These are phyloP conservation scores for Aquatica leii DNA, from an alignment of 2,888 invertebrate species.

Conservation along the genomic window DNA sequence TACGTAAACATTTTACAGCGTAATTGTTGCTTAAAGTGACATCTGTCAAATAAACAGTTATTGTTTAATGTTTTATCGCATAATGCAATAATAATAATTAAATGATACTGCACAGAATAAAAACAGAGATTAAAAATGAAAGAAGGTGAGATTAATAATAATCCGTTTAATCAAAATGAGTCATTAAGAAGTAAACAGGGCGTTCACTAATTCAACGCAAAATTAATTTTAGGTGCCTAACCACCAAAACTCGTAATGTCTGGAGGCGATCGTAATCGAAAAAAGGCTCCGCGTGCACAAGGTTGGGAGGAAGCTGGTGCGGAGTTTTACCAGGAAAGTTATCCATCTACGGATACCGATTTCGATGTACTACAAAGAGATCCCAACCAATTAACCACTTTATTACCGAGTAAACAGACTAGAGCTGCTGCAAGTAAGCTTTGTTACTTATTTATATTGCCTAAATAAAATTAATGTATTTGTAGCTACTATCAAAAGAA, in stretches of 20 bases:
- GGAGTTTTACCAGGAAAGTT: slow-evolving; percentile 86
- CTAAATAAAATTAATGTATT: neutral
- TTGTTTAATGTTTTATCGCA: neutral
- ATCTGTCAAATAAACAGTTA: slow-evolving; percentile 8
- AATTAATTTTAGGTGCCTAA: neutral
- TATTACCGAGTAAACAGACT: slow-evolving; percentile 83
- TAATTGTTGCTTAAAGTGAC: slow-evolving; percentile 5
- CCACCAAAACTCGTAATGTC: slow-evolving; percentile 60
- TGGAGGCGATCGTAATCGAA: slow-evolving; percentile 67
- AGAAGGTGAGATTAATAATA: neutral
- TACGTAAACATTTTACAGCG: neutral
- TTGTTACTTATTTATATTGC: slow-evolving; percentile 9
- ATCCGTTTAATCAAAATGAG: too few relatives aligned
- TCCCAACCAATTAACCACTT: slow-evolving; percentile 77
- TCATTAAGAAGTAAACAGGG: neutral
- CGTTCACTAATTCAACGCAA: neutral
- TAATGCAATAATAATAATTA: neutral
- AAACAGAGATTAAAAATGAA: neutral
- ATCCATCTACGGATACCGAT: slow-evolving; percentile 71
- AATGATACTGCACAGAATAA: neutral
- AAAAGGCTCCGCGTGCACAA: slow-evolving; percentile 64
- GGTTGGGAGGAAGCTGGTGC: slow-evolving; percentile 88
- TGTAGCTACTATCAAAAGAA: slow-evolving; percentile 72
- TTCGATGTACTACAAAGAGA: slow-evolving; percentile 76
- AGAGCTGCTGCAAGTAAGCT: slow-evolving; percentile 68